Conservation (phyloP, 2,797 vertebrate genomes). For the Vireo griseus region DNA sequence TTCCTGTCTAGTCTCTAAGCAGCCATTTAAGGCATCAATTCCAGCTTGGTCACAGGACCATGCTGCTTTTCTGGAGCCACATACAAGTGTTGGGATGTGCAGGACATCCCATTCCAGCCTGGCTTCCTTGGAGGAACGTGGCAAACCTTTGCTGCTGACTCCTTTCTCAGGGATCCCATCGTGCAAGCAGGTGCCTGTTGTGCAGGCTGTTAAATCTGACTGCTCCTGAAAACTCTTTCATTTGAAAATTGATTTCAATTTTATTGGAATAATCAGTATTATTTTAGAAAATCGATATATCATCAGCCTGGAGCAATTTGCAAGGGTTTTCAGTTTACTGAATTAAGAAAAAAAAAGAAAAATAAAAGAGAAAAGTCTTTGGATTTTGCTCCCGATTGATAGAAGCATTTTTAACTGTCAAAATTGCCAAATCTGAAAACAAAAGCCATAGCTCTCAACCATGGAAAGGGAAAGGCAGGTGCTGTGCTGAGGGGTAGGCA, state of each 20-base stretch:
- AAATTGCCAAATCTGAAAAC: neutral
- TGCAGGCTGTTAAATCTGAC: neutral
- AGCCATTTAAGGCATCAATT: too few relatives aligned
- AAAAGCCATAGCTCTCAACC: neutral
- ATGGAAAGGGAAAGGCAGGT: neutral
- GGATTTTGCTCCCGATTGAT: neutral
- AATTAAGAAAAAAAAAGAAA: neutral
- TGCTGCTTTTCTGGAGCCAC: neutral
- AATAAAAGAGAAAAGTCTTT: neutral
- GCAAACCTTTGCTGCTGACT: neutral
- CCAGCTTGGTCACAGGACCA: rapidly evolving
- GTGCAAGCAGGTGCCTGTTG: rapidly evolving
- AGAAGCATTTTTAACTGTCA: neutral
- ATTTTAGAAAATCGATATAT: slow-evolving; percentile 35
- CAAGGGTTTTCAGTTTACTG: neutral
- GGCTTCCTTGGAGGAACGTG: rapidly evolving
- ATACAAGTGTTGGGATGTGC: rapidly evolving
- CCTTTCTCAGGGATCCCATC: neutral
- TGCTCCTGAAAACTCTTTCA: neutral
- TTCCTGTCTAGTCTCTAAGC: too few relatives aligned
- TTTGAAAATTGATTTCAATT: slow-evolving; percentile 24
- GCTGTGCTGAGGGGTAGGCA: neutral
- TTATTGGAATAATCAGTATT: slow-evolving; percentile 47
- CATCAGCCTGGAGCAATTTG: neutral
- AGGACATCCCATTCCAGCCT: neutral